Evolutionary conservation across 1,140 invertebrate genomes (phyloP).

Genomic region (Ruditapes philippinarum): DNA sequence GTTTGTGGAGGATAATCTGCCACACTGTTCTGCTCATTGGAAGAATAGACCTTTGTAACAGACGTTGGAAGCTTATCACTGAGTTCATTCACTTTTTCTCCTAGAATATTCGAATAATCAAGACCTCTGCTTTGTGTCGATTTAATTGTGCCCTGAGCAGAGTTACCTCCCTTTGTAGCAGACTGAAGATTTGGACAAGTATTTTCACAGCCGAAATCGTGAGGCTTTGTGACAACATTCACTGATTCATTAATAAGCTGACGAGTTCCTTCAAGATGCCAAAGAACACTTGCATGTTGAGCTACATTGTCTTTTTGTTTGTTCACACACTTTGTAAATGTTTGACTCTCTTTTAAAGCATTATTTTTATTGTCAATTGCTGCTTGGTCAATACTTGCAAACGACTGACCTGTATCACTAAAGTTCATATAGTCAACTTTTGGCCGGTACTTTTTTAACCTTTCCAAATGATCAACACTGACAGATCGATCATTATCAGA

Average conservation of each 20-base stretch:
- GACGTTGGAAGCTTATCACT: background rate
- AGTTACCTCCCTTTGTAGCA: background rate
- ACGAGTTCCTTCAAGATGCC: conserved; percentile 48
- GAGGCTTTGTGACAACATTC: background rate
- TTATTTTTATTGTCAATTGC: background rate
- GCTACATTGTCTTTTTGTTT: background rate
- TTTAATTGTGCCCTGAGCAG: background rate
- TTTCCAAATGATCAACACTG: background rate
- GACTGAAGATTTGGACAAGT: background rate
- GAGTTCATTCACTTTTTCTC: background rate
- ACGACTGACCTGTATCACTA: background rate
- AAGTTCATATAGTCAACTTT: background rate
- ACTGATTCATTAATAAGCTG: background rate
- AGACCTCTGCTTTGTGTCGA: background rate
- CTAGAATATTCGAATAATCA: background rate
- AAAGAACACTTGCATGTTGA: background rate
- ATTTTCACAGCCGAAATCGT: background rate
- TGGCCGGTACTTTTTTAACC: background rate
- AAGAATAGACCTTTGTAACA: too few relatives aligned
- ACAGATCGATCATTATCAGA: background rate
- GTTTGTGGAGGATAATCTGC: background rate
- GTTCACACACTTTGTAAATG: background rate
- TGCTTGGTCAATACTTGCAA: too few relatives aligned
- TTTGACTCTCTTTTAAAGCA: background rate
- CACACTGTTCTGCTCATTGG: background rate